Percentiles rank a stretch among this genome's conserved stretches.
Conservation (phyloP, 2,797 vertebrate genomes). For the Enteromius radiatus region DNA sequence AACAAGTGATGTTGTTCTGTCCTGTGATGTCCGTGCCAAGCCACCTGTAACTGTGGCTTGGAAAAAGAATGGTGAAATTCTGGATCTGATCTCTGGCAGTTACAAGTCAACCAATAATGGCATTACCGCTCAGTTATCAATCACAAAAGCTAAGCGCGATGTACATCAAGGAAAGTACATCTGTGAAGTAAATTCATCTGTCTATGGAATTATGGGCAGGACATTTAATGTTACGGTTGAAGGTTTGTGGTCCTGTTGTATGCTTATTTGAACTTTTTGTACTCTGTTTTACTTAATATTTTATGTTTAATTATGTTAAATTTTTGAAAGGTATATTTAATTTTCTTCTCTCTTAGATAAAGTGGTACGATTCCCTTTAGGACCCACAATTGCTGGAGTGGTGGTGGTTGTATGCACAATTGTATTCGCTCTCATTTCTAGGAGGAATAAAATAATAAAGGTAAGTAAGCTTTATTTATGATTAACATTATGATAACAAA, state of each 20-base stretch:
- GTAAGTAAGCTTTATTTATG: conserved; percentile 60
- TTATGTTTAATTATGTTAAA: not conserved
- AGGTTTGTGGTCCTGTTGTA: conserved; percentile 75
- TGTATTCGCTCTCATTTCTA: conserved; percentile 81
- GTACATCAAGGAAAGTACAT: conserved; percentile 81
- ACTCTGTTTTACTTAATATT: not conserved
- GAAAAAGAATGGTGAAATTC: conserved; percentile 68
- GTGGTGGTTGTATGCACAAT: conserved; percentile 82
- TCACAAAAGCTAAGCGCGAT: conserved; percentile 61
- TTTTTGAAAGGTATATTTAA: not conserved
- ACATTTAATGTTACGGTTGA: conserved; percentile 79
- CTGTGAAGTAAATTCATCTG: conserved; percentile 71
- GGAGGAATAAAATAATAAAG: conserved; percentile 75
- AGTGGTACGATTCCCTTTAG: conserved; percentile 73
- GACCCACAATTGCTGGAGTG: conserved; percentile 82
- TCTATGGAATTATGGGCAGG: conserved; percentile 58
- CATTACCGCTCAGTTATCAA: conserved; percentile 67
- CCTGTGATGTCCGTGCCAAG: conserved; percentile 82
- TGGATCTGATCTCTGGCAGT: conserved; percentile 71
- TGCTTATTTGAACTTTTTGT: not conserved
- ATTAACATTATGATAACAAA: not conserved
- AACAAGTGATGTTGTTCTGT: conserved; percentile 65
- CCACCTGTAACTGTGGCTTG: conserved; percentile 82
- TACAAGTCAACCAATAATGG: conserved; percentile 76
- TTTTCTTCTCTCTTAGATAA: conserved; percentile 73